phyloP scores from a whole-genome alignment of 2,888 invertebrate genomes.

The Formica aserva region DNA sequence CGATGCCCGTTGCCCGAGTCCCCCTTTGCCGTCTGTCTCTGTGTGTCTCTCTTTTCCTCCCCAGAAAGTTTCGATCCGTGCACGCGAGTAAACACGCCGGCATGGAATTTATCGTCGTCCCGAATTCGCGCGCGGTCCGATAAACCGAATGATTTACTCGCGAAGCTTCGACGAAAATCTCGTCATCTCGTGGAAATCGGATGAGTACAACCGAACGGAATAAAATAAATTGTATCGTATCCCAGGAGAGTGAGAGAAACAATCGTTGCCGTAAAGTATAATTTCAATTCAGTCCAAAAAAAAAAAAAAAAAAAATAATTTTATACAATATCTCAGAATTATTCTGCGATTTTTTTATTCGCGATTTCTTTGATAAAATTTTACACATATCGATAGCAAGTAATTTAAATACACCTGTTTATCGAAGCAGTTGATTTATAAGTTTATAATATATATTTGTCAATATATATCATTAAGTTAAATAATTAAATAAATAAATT shows the following conservation, averaged over 20 bases:
- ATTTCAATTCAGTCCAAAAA: neutral
- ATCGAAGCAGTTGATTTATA: neutral
- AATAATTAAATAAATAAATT: neutral
- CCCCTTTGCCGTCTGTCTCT: neutral
- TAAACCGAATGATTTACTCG: conserved; percentile 66
- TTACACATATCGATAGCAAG: neutral
- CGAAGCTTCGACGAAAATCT: conserved; percentile 47
- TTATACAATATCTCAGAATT: neutral
- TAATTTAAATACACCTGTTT: neutral
- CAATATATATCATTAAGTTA: neutral
- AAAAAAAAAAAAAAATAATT: neutral
- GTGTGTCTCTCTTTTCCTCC: neutral
- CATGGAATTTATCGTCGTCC: conserved; percentile 67
- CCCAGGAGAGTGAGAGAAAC: neutral
- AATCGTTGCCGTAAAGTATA: conserved; percentile 3
- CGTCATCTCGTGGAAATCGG: conserved; percentile 45
- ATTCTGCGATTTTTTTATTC: neutral
- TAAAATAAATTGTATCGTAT: conserved; percentile 26
- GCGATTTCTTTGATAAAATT: neutral
- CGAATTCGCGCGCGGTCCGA: conserved; percentile 64
- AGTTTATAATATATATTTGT: neutral
- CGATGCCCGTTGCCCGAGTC: conserved; percentile 27
- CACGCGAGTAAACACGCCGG: conserved; percentile 63
- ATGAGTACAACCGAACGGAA: conserved; percentile 34
- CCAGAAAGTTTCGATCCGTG: conserved; percentile 58